Evolutionary conservation across 2,888 invertebrate genomes (phyloP), one percentile per base, ranked within the genome.

Genomic region (Drosophila eohydei): DNA sequence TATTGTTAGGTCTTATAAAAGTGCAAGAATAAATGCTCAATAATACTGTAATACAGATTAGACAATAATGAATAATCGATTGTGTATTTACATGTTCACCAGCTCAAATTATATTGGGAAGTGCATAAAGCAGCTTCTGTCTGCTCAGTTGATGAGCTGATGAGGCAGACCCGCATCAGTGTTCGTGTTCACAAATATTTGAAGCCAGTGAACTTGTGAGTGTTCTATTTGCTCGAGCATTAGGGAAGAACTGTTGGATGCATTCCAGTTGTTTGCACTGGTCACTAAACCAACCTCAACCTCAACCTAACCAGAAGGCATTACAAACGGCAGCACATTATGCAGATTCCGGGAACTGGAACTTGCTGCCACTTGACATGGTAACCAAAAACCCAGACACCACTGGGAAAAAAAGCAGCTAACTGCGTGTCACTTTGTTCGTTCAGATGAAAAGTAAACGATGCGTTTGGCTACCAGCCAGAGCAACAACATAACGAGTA

Each of bases 341-440:
- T 74, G 62, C 46, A 44, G 74, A 71, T 84, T 86, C 86, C 66
- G 48, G 71, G 84, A 84, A 86, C 56, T 80, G 68, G 36, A 77
- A 77, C 77, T 71, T 64, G 64, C 59, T 81, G 81, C 74, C 79
- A 86, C 84, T 86, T 85, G 84, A 85, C 84, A 77, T 85, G 82
- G 86, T 76, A 86, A 84, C 86, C 86, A 81, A 84, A 84, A 76
- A 86, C 69, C 78, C 64, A 34, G 63, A 72, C 76, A 81, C 71
- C 80, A 83, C n/a, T n/a, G 40, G 40, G 50, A 43, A 30, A 26
- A 61, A 58, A 74, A 65, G 54, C 65, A 44, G 71, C 82, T 75
- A 82, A 71, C 80, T 75, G 64, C 62, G 54, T 64, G 43, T 36
- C 40, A 55, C 74, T 58, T 54, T 66, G 60, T 34, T 28, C 62